phyloP scores from a whole-genome alignment of 2,888 invertebrate species.

The Cheilosia grossa region DNA sequence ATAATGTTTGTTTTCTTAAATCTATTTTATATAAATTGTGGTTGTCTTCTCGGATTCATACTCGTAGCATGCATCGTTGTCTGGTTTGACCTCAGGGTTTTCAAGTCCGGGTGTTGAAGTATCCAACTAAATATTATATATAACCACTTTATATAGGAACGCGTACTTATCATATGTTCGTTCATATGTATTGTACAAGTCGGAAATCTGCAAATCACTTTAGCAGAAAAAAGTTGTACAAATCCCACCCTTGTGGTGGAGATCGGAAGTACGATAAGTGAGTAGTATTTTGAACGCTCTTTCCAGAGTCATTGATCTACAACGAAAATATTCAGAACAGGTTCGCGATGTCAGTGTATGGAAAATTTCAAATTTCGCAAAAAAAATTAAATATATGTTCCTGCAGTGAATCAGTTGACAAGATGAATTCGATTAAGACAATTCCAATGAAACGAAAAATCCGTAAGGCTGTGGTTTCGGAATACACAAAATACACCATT shows the following conservation, averaged over 20 bases:
- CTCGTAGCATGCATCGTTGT: too few species aligned
- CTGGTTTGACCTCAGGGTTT: too few species aligned
- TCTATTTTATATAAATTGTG: too few species aligned
- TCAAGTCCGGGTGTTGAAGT: too few species aligned
- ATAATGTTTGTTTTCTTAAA: too few species aligned
- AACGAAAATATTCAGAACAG: background rate
- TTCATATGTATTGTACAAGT: too few species aligned
- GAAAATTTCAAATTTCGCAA: background rate
- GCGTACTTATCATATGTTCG: too few species aligned
- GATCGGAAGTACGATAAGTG: background rate
- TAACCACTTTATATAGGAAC: too few species aligned
- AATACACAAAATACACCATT: conserved; percentile 18
- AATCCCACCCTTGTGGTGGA: background rate
- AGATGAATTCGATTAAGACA: background rate
- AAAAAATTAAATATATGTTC: background rate
- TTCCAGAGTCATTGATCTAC: background rate
- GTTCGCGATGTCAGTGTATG: background rate
- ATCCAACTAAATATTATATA: too few species aligned
- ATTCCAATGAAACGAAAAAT: conserved; percentile 15
- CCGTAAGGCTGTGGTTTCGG: conserved; percentile 11
- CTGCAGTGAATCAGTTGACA: conserved; percentile 3
- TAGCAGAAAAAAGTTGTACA: background rate
- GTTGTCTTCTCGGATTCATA: too few species aligned
- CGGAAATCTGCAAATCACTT: too few species aligned
- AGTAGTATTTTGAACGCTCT: background rate